Percentiles rank a stretch among this genome's conserved stretches.
These are phyloP conservation scores for Erythrolamprus reginae DNA, from an alignment of 2,113 vertebrate genomes.

Conservation along the genomic window DNA sequence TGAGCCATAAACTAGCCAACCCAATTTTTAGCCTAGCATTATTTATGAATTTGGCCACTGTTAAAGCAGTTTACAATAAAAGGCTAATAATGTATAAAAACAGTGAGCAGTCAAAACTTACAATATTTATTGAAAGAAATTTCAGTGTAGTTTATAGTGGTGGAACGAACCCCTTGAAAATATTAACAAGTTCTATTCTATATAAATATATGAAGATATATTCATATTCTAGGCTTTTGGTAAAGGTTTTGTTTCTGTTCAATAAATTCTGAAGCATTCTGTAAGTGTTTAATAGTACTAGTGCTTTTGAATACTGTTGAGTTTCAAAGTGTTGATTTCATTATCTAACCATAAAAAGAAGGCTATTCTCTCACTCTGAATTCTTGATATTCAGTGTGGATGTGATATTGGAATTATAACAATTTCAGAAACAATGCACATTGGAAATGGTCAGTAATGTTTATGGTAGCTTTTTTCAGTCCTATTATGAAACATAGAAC, in stretches of 20 bases:
- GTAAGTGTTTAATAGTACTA: constrained; percentile 20
- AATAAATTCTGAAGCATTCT: not conserved
- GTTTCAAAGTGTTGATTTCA: constrained; percentile 39
- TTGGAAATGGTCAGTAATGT: not conserved
- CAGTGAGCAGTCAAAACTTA: not conserved
- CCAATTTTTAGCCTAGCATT: not conserved
- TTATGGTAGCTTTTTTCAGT: not conserved
- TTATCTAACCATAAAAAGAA: not conserved
- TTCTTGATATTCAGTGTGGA: not conserved
- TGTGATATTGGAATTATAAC: not conserved
- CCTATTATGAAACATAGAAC: not conserved
- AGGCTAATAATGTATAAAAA: not conserved
- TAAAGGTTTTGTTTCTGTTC: constrained; percentile 22
- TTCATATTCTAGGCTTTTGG: not conserved
- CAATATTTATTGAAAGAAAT: not conserved
- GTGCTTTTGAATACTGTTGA: constrained; percentile 43
- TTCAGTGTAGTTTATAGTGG: not conserved
- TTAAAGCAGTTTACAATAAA: not conserved
- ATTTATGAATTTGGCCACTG: not conserved
- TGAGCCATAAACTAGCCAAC: not conserved
- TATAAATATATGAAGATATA: not conserved
- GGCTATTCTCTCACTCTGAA: not conserved
- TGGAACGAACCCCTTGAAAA: constrained; percentile 1
- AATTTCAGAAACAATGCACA: not conserved
- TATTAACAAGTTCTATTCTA: not conserved